phyloP scores from a whole-genome alignment of 2,888 invertebrate genomes.

The Andrena dorsata region DNA sequence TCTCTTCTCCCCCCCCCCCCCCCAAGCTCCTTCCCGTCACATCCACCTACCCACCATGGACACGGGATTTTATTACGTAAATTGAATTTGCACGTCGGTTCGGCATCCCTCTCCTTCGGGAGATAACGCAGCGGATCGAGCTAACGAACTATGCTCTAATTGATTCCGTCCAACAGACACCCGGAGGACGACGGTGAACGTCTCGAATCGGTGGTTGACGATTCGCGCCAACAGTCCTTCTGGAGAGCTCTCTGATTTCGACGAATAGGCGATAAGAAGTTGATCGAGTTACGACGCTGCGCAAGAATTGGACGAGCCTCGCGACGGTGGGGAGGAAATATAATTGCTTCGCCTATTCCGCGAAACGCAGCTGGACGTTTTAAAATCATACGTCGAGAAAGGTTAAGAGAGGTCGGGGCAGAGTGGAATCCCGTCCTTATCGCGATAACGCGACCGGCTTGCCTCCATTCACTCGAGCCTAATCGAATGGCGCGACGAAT shows the following conservation, averaged over 20 bases:
- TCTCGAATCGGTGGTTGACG: slow-evolving; percentile 10
- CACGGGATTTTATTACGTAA: slow-evolving; percentile 74
- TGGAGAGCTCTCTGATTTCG: slow-evolving; percentile 14
- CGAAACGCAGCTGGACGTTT: neutral
- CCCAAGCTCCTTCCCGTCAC: slow-evolving; percentile 32
- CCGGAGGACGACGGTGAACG: slow-evolving; percentile 47
- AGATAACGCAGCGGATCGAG: slow-evolving; percentile 41
- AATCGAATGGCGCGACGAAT: slow-evolving; percentile 32
- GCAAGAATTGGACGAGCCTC: neutral
- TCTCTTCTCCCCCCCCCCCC: slow-evolving; percentile 34
- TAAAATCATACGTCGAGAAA: too few relatives aligned
- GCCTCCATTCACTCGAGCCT: neutral
- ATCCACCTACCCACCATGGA: slow-evolving; percentile 42
- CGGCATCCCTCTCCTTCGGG: slow-evolving; percentile 38
- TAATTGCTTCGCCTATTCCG: neutral
- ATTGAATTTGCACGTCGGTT: slow-evolving; percentile 65
- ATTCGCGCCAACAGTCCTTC: slow-evolving; percentile 2
- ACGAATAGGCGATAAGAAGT: slow-evolving; percentile 12
- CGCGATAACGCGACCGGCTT: neutral
- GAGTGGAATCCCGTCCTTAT: neutral
- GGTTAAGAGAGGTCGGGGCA: too few relatives aligned
- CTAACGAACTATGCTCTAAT: slow-evolving; percentile 67
- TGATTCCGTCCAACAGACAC: slow-evolving; percentile 55
- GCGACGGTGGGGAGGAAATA: neutral
- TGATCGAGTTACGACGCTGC: slow-evolving; percentile 14